A percentile compares a stretch with the other conserved stretches of the same genome.
phyloP scores from a whole-genome alignment of 2,113 vertebrate genomes.

The Delphinapterus leucas region DNA sequence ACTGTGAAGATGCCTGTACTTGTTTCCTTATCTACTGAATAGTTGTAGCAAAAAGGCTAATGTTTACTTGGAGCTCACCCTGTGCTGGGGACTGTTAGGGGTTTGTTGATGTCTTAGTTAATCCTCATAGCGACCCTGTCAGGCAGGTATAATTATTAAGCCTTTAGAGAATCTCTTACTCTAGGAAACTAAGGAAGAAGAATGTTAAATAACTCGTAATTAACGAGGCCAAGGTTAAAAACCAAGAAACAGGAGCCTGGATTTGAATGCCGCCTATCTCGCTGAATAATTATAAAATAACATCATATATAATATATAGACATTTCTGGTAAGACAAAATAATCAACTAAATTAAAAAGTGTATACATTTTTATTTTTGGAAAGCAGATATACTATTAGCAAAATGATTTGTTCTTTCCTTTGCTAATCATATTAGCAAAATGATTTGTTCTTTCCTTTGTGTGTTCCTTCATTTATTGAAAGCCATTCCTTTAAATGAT shows the following conservation, averaged over 20 bases:
- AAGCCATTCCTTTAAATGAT: not conserved
- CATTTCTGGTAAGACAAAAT: not conserved
- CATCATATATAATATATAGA: too few species aligned
- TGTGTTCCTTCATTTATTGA: not conserved
- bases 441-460: not conserved
- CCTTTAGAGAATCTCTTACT: not conserved
- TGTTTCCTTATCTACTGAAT: not conserved
- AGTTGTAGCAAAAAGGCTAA: not conserved
- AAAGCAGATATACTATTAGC: not conserved
- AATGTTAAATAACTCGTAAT: not conserved
- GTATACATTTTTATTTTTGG: not conserved
- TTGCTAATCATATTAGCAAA: not conserved
- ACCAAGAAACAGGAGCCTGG: not conserved
- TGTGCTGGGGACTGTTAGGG: not conserved
- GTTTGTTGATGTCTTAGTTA: not conserved
- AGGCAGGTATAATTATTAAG: not conserved
- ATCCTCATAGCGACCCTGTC: not conserved
- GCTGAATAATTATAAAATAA: not conserved
- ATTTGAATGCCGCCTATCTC: not conserved
- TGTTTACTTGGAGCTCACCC: not conserved
- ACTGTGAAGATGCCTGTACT: too few species aligned
- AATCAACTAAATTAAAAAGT: not conserved
- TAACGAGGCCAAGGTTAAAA: not conserved
- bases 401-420: not conserved
- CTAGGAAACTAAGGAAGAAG: not conserved